Evolutionary conservation across 2,888 invertebrate species (phyloP).

Genomic region (Phanerotoma sp.): DNA sequence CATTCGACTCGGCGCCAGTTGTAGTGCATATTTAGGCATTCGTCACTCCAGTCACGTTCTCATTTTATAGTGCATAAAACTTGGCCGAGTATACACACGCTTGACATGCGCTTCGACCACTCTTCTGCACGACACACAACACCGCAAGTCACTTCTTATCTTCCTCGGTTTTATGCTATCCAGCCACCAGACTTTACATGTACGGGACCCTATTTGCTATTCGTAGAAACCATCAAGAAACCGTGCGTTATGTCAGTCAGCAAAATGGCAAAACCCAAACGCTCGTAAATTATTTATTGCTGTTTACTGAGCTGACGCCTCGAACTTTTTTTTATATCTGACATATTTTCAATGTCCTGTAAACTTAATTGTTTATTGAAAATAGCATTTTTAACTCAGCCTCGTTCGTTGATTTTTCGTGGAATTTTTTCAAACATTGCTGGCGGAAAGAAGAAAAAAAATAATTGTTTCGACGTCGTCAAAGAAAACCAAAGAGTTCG

Average conservation of each 20-base stretch:
- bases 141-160: not conserved
- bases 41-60: constrained; percentile 34
- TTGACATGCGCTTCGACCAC: constrained; percentile 5
- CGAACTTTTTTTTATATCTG: constrained; percentile 3
- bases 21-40: constrained; percentile 37
- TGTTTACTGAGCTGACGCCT: constrained; percentile 6
- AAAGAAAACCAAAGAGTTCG: not conserved
- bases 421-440: too few species aligned
- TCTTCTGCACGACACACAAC: not conserved
- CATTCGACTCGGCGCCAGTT: constrained; percentile 32
- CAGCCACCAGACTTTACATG: constrained; percentile 5
- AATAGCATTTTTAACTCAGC: not conserved
- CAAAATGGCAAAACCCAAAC: constrained; percentile 20
- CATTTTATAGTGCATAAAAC: constrained; percentile 19
- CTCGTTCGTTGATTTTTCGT: too few species aligned
- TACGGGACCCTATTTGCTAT: constrained; percentile 4
- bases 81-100: not conserved
- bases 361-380: constrained; percentile 6
- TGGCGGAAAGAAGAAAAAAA: too few species aligned
- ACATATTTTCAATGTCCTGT: not conserved
- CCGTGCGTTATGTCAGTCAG: constrained; percentile 13
- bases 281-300: constrained; percentile 29
- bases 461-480: too few species aligned
- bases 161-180: constrained; percentile 3
- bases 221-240: constrained; percentile 21